Percentiles rank a stretch among this genome's conserved stretches.
phyloP scores from a whole-genome alignment of 2,888 invertebrate species.

The Belgica antarctica region DNA sequence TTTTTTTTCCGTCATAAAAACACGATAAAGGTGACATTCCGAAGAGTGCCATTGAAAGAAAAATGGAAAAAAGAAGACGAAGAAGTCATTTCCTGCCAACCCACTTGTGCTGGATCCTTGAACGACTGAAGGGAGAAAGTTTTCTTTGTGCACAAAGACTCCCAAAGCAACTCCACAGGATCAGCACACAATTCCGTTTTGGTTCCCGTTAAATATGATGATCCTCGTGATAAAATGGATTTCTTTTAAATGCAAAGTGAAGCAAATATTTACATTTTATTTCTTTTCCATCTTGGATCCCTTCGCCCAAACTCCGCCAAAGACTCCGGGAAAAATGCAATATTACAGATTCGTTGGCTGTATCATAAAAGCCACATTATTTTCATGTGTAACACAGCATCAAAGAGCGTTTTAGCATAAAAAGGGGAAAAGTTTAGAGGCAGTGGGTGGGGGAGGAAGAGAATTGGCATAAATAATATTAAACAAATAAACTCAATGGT shows the following conservation, averaged over 20 bases:
- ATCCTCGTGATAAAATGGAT: constrained; percentile 39
- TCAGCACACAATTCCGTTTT: constrained; percentile 36
- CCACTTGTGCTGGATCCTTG: no score
- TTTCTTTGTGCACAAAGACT: neutral
- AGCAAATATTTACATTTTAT: constrained; percentile 43
- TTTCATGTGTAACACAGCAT: constrained; percentile 35
- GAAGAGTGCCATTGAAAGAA: neutral
- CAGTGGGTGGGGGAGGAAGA: neutral
- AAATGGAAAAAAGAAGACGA: constrained; percentile 2
- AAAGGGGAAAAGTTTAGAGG: neutral
- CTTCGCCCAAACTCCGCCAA: neutral
- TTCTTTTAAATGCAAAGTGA: constrained; percentile 38
- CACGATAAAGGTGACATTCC: constrained; percentile 35
- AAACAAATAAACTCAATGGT: constrained; percentile 40
- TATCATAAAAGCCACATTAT: constrained; percentile 36
- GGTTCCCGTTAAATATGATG: constrained; percentile 34
- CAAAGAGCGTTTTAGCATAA: constrained; percentile 28
- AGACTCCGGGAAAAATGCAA: neutral
- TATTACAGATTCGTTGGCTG: neutral
- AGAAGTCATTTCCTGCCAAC: constrained; percentile 26
- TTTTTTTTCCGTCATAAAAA: constrained; percentile 18
- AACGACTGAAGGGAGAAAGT: neutral
- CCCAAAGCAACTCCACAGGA: constrained; percentile 31
- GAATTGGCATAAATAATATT: constrained; percentile 38
- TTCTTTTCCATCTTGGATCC: neutral